Conservation (phyloP, 2,797 vertebrate genomes). For the Bucorvus abyssinicus region DNA sequence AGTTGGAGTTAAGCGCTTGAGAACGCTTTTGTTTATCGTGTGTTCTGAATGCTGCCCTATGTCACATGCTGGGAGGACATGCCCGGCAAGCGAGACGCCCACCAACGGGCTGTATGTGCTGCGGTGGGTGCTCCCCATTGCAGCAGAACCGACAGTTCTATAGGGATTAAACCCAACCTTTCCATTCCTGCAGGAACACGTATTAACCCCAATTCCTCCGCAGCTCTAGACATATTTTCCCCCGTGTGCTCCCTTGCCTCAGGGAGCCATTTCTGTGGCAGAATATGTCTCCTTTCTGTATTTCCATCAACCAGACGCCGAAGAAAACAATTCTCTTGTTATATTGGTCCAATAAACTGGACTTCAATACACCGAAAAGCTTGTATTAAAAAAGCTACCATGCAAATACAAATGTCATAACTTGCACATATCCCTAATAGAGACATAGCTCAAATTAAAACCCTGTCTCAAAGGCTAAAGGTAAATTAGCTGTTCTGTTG, state of each 20-base stretch:
- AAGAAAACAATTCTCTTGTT: conserved; percentile 13
- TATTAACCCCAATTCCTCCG: background rate
- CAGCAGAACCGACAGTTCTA: background rate
- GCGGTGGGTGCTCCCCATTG: background rate
- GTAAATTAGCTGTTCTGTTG: conserved; percentile 42
- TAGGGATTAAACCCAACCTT: background rate
- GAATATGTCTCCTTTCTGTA: background rate
- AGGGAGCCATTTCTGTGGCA: background rate
- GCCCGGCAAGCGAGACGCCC: background rate
- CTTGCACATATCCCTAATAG: background rate
- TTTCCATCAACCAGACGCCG: background rate
- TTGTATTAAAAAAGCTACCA: background rate
- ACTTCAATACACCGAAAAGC: background rate
- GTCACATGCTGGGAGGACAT: background rate
- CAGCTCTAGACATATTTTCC: background rate
- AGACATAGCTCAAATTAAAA: conserved; percentile 56
- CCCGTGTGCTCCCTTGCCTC: background rate
- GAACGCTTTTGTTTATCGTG: conserved; percentile 24
- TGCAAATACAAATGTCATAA: conserved; percentile 17
- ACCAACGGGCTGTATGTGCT: rapidly evolving
- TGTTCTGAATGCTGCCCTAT: background rate
- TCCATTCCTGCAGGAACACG: background rate
- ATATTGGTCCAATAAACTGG: background rate
- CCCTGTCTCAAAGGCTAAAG: conserved; percentile 36
- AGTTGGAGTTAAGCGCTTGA: background rate